phyloP scores from a whole-genome alignment of 2,113 vertebrate species.

The Psittacula cyanocephala region DNA sequence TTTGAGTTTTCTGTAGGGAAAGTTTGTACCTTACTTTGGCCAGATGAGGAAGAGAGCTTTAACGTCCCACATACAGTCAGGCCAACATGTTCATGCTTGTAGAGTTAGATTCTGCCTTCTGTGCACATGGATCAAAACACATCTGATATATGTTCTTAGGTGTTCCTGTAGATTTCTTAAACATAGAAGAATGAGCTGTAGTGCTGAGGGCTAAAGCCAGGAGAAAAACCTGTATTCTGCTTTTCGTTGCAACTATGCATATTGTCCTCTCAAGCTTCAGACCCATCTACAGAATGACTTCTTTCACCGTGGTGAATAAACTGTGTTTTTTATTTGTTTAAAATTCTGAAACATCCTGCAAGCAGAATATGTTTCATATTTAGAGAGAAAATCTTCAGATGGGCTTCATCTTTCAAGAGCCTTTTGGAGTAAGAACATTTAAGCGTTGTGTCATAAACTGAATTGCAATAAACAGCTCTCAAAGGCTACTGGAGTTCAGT shows the following conservation, averaged over 20 bases:
- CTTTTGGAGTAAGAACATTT: not conserved
- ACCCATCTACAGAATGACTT: not conserved
- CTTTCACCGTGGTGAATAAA: not conserved
- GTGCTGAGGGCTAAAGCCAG: not conserved
- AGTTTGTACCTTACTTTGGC: not conserved
- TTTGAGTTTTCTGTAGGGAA: not conserved
- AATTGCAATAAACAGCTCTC: conserved; percentile 22
- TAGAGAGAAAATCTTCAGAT: not conserved
- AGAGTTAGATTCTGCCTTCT: not conserved
- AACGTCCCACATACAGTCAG: not conserved
- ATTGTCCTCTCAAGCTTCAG: not conserved
- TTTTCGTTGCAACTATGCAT: not conserved
- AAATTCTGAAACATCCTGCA: conserved; percentile 14
- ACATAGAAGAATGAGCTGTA: not conserved
- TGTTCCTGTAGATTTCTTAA: not conserved
- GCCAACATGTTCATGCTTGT: conserved; percentile 2
- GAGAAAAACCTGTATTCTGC: not conserved
- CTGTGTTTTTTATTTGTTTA: not conserved
- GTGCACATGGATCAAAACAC: not conserved
- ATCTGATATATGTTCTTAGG: not conserved
- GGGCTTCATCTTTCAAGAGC: not conserved
- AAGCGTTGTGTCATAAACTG: conserved; percentile 6
- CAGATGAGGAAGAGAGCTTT: not conserved
- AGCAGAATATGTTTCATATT: conserved; percentile 10
- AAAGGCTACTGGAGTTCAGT: conserved; percentile 59